Percentiles rank a stretch among this genome's conserved stretches.
Conservation (phyloP, 2,113 vertebrate species). For the Embiotoca jacksoni region DNA sequence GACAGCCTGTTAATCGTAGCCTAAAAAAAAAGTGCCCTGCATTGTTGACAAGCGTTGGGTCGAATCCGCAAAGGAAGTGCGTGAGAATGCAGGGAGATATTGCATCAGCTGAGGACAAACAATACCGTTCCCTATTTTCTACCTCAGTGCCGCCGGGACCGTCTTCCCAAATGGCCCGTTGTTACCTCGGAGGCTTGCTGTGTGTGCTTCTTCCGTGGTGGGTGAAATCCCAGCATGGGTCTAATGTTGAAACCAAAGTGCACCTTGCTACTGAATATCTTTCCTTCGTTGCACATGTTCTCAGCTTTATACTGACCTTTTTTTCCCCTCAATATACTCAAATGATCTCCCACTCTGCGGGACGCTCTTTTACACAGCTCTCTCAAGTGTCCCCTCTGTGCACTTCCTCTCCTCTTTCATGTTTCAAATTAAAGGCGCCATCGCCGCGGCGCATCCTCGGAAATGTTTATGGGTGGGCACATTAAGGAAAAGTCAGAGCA, state of each 20-base stretch:
- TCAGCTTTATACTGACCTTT: constrained; percentile 25
- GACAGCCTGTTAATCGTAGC: constrained; percentile 46
- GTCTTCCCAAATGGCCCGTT: constrained; percentile 43
- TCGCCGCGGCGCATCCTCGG: constrained; percentile 23
- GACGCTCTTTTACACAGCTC: background rate
- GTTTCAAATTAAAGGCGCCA: constrained; percentile 43
- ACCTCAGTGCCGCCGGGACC: constrained; percentile 29
- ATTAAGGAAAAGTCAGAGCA: constrained; percentile 49
- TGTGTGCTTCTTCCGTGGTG: constrained; percentile 10
- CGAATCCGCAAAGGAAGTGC: constrained; percentile 3
- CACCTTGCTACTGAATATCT: constrained; percentile 6
- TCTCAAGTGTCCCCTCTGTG: constrained; percentile 32
- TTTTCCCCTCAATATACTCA: constrained; percentile 12
- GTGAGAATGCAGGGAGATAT: constrained; percentile 30
- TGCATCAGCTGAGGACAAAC: constrained; percentile 63
- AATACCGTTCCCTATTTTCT: constrained; percentile 39
- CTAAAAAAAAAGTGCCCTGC: constrained; percentile 3
- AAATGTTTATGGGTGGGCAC: constrained; percentile 48
- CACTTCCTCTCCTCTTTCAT: constrained; percentile 29
- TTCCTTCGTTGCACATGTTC: constrained; percentile 12
- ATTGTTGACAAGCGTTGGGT: constrained; percentile 15
- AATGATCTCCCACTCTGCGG: constrained; percentile 38
- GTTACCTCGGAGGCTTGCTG: constrained; percentile 30
- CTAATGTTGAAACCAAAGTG: constrained; percentile 22
- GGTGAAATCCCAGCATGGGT: constrained; percentile 47